These are phyloP conservation scores for Bathynomus jamesi DNA, from an alignment of 1,140 invertebrate species.

Conservation along the genomic window DNA sequence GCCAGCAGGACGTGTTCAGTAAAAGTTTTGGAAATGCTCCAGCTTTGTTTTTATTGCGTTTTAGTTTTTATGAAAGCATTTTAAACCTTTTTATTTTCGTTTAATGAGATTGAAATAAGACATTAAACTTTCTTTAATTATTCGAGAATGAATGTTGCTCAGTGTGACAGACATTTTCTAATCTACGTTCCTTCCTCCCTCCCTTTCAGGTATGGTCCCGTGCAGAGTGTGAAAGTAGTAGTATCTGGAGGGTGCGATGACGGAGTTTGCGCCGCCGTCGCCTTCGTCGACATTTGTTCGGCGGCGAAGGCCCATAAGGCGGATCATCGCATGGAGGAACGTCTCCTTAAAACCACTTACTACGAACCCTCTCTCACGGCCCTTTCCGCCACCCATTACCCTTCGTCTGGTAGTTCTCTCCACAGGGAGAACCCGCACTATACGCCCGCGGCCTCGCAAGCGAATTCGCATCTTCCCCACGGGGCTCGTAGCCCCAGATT, in stretches of 20 bases:
- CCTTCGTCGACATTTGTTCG: slow-evolving; percentile 94
- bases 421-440: neutral
- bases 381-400: slow-evolving; percentile 27
- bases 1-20: too few relatives aligned
- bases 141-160: too few relatives aligned
- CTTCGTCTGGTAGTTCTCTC: slow-evolving; percentile 4
- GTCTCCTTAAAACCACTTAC: slow-evolving; percentile 80
- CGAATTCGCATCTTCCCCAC: neutral
- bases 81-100: too few relatives aligned
- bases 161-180: too few relatives aligned
- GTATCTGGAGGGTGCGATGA: slow-evolving; percentile 42
- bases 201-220: slow-evolving; percentile 75
- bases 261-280: slow-evolving; percentile 65
- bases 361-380: slow-evolving; percentile 69
- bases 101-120: too few relatives aligned
- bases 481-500: neutral
- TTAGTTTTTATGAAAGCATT: too few relatives aligned
- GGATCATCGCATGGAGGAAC: slow-evolving; percentile 76
- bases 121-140: too few relatives aligned
- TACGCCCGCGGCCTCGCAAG: neutral
- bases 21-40: too few relatives aligned
- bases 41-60: too few relatives aligned
- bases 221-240: slow-evolving; percentile 89
- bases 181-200: neutral
- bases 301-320: slow-evolving; percentile 83